phyloP scores from a whole-genome alignment of 2,797 vertebrate species.

The Chanos chanos region DNA sequence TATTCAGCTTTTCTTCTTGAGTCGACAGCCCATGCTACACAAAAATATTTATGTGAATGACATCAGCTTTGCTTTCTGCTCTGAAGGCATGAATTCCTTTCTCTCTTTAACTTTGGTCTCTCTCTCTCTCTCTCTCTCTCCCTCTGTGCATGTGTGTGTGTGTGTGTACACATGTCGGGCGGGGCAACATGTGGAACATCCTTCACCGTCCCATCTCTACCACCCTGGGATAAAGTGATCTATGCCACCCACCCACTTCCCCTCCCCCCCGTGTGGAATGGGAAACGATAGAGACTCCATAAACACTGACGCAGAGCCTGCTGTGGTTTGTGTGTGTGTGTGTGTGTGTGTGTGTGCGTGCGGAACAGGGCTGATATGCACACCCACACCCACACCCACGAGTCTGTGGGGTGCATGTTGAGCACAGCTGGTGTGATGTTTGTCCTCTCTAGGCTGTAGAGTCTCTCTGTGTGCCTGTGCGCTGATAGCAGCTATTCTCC shows the following conservation, averaged over 20 bases:
- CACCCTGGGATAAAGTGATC: no score
- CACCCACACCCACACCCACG: slow-evolving; percentile 6
- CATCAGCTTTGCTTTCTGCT: slow-evolving; percentile 24
- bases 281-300: slow-evolving; percentile 5
- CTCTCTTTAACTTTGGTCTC: no score
- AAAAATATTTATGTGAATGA: slow-evolving; percentile 40
- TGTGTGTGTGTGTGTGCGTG: slow-evolving; percentile 1
- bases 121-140: no score
- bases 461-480: slow-evolving; percentile 4
- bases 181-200: slow-evolving; percentile 10
- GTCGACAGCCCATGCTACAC: slow-evolving; percentile 20
- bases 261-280: slow-evolving; percentile 6
- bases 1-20: slow-evolving; percentile 18
- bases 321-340: background rate
- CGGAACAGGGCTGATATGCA: no score
- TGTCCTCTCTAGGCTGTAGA: background rate
- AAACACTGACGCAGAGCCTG: slow-evolving; percentile 10
- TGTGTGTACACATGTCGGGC: slow-evolving; percentile 1
- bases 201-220: no score
- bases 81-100: slow-evolving; percentile 12
- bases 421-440: slow-evolving; percentile 7
- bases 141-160: no score
- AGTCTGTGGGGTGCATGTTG: background rate
- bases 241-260: no score
- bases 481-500: slow-evolving; percentile 16